phyloP scores from a whole-genome alignment of 2,888 invertebrate species.

The Siphlonurus alternatus region DNA sequence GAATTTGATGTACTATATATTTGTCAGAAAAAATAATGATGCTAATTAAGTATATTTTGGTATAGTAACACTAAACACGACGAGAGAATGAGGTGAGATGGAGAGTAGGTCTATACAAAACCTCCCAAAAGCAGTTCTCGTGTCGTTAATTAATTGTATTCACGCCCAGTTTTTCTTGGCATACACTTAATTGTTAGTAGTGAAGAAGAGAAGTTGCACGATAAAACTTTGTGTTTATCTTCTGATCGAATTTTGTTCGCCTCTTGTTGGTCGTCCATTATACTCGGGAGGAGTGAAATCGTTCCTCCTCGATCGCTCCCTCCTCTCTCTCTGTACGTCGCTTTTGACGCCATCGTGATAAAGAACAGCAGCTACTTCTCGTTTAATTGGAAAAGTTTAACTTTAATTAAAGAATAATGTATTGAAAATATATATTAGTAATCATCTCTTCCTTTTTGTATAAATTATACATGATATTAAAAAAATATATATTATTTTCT shows the following conservation, averaged over 20 bases:
- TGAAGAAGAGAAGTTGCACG: neutral
- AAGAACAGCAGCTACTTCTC: neutral
- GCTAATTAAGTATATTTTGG: too few species aligned
- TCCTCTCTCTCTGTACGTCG: too few species aligned
- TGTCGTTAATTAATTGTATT: neutral
- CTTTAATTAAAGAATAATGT: constrained; percentile 1
- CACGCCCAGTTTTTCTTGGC: neutral
- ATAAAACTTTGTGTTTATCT: neutral
- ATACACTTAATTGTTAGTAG: neutral
- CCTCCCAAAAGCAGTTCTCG: neutral
- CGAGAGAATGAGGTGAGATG: too few species aligned
- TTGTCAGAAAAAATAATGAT: too few species aligned
- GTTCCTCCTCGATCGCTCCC: too few species aligned
- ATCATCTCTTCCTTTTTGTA: too few species aligned
- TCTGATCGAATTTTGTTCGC: neutral
- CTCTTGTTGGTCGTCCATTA: neutral
- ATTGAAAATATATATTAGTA: neutral
- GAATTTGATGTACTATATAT: too few species aligned
- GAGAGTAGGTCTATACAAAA: too few species aligned
- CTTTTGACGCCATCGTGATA: too few species aligned
- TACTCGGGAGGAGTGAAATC: neutral
- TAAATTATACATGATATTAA: too few species aligned
- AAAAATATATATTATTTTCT: too few species aligned
- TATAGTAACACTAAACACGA: too few species aligned
- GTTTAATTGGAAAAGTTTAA: constrained; percentile 4